Base-by-base conservation (phyloP, 2,797 vertebrate genomes). In the Podargus strigoides region DNA sequence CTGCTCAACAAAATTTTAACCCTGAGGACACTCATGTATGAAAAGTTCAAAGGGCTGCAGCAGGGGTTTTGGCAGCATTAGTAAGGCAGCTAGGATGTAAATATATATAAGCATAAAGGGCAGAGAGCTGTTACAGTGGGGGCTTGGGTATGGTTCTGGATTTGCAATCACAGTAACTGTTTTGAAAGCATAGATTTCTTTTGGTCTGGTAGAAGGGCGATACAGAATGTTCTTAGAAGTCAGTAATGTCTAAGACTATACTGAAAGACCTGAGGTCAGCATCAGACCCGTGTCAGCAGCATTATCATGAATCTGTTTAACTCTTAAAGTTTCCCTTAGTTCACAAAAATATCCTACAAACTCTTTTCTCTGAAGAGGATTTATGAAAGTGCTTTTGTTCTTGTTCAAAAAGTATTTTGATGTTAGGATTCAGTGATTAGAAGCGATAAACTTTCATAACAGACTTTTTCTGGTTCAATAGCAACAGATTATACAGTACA, bases 401-500 rank as follows among this genome's bases (percentile, higher is more conserved):
- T 37, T 56, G 15, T 83, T 85, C 77, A 75, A 41, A 80, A 62
- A 42, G 9, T 59, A 50, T 90, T 90, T 46, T 93, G 36, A 64
- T 68, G 16, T 23, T 53, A 72, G 26, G 34, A 89, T 80, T 82
- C 28, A 10, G 41, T 42, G 62, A 81, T 83, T 60, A 82, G 49
- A 91, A 77, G n/a, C 3, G 2, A 77, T 76, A 94, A 85, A 94
- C 27, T 59, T 78, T 81, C 41, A 42, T 39, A 84, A 70, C 46
- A 86, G 68, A 69, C 36, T 66, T 80, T 72, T 91, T 78, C 74
- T 76, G 56, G 83, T 95, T 82, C 76, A 91, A 23, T 91, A 85
- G 79, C 63, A 63, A 46, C 55, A 87, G 73, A 93, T 96, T 79
- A 85, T 46, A 63, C 36, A 59, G 62, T 47, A 73, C 46, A 58